Conservation (phyloP, 2,888 invertebrate species). For the Chymomyza procnemis region DNA sequence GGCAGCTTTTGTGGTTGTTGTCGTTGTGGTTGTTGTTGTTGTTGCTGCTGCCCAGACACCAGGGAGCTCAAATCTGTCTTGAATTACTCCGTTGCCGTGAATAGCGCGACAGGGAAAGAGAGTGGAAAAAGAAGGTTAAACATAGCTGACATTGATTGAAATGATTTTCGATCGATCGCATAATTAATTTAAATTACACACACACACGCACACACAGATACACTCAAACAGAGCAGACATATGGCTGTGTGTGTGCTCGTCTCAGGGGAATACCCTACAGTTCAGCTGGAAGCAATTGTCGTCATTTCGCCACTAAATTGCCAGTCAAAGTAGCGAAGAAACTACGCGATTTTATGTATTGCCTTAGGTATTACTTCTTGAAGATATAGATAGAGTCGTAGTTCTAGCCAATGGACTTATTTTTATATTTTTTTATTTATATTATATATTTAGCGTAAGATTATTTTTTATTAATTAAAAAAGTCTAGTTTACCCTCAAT, state of each 20-base stretch:
- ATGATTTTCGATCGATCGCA: constrained; percentile 8
- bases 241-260: constrained; percentile 9
- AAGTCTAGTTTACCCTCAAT: too few relatives aligned
- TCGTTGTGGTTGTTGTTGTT: not conserved
- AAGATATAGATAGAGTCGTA: too few relatives aligned
- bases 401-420: too few relatives aligned
- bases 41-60: not conserved
- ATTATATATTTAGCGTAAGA: too few relatives aligned
- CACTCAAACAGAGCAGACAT: not conserved
- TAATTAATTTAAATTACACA: constrained; percentile 26
- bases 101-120: constrained; percentile 6
- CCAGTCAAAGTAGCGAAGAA: too few relatives aligned
- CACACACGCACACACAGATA: not conserved
- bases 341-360: too few relatives aligned
- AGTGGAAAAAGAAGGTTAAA: not conserved
- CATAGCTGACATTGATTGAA: constrained; percentile 22
- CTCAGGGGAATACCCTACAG: too few relatives aligned
- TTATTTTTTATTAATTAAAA: too few relatives aligned
- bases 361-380: too few relatives aligned
- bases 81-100: not conserved
- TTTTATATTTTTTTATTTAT: too few relatives aligned
- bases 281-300: too few relatives aligned
- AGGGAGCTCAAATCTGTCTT: not conserved
- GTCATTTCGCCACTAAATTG: too few relatives aligned
- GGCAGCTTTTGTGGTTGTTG: not conserved